Percentiles rank a stretch among this genome's conserved stretches.
Conservation (phyloP, 1,140 invertebrate genomes). For the Spodoptera litura region DNA sequence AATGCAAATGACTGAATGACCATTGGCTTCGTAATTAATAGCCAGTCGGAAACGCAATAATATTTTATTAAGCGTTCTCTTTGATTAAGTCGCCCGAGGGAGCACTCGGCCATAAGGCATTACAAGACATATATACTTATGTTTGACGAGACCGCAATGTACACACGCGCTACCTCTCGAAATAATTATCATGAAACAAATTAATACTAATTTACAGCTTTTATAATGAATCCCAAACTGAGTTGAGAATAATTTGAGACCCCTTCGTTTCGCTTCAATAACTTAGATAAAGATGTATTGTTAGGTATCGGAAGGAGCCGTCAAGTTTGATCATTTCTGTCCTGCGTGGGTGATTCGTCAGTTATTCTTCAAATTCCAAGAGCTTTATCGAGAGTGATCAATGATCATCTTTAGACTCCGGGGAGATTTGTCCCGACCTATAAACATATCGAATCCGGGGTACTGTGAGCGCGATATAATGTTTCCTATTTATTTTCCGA, state of each 20-base stretch:
- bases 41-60: not conserved
- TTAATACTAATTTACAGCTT: not conserved
- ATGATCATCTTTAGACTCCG: not conserved
- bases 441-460: not conserved
- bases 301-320: not conserved
- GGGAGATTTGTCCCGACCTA: not conserved
- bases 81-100: not conserved
- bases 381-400: no score
- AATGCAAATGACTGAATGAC: not conserved
- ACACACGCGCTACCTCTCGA: not conserved
- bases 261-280: not conserved
- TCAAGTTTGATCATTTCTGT: not conserved
- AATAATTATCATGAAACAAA: not conserved
- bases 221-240: not conserved
- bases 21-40: slow-evolving; percentile 7
- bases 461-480: not conserved
- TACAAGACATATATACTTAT: not conserved
- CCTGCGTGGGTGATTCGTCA: no score
- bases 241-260: not conserved
- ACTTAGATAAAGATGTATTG: not conserved
- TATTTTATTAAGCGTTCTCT: not conserved
- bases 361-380: no score
- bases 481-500: slow-evolving; percentile 6
- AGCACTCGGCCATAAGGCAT: not conserved
- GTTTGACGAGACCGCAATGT: not conserved